Conservation (phyloP, 2,113 vertebrate genomes). For the Sus scrofa region T2T-Sscrofa CM000817.6:85895501-85896000, state of each 20-base stretch:
- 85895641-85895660: not conserved
- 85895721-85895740: not conserved
- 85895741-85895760: too few species aligned
- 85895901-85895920: too few species aligned
- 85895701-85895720: not conserved
- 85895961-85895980: accelerated
- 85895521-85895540: not conserved
- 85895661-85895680: not conserved
- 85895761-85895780: not conserved
- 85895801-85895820: accelerated
- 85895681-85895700: not conserved
- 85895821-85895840: not conserved
- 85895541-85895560: not conserved
- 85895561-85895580: too few species aligned
- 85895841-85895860: not conserved
- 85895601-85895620: accelerated
- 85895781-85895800: not conserved
- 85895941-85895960: not conserved
- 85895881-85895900: not conserved
- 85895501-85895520: not conserved
- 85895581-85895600: not conserved
- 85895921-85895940: not conserved
- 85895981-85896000: not conserved
- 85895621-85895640: not conserved
- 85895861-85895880: not conserved